Evolutionary conservation across 2,888 invertebrate species (phyloP).

Genomic region (Tenthredo amoena): DNA sequence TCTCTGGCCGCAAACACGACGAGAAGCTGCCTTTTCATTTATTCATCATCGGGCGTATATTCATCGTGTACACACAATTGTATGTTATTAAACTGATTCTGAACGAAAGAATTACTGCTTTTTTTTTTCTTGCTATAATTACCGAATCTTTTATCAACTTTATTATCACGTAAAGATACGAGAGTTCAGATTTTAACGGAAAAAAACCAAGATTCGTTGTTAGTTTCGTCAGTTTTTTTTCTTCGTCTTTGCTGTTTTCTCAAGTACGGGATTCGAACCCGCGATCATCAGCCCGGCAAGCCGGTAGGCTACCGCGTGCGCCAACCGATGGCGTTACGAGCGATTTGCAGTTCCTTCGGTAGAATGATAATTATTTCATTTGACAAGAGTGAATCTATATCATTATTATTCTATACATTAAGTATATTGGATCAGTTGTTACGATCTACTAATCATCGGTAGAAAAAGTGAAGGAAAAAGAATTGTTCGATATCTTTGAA

Average conservation of each 20-base stretch:
- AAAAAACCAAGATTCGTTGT: neutral
- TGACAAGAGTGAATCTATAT: neutral
- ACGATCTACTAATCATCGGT: neutral
- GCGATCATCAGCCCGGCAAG: constrained; percentile 59
- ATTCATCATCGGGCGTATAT: constrained; percentile 46
- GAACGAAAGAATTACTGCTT: neutral
- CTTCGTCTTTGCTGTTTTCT: neutral
- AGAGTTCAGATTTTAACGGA: neutral
- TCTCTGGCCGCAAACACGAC: constrained; percentile 59
- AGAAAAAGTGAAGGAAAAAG: neutral
- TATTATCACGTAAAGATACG: neutral
- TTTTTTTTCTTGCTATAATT: too few species aligned
- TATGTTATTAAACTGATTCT: neutral
- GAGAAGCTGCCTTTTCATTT: neutral
- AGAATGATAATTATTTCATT: neutral
- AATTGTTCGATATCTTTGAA: too few species aligned
- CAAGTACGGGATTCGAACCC: constrained; percentile 58
- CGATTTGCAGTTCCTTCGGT: neutral
- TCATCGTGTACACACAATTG: neutral
- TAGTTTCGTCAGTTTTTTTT: neutral
- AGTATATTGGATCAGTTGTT: neutral
- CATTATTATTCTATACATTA: neutral
- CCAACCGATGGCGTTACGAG: constrained; percentile 44
- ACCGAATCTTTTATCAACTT: neutral
- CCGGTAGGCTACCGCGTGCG: constrained; percentile 56